Conservation (phyloP, 1,140 invertebrate species). For the Trissolcus basalis region DNA sequence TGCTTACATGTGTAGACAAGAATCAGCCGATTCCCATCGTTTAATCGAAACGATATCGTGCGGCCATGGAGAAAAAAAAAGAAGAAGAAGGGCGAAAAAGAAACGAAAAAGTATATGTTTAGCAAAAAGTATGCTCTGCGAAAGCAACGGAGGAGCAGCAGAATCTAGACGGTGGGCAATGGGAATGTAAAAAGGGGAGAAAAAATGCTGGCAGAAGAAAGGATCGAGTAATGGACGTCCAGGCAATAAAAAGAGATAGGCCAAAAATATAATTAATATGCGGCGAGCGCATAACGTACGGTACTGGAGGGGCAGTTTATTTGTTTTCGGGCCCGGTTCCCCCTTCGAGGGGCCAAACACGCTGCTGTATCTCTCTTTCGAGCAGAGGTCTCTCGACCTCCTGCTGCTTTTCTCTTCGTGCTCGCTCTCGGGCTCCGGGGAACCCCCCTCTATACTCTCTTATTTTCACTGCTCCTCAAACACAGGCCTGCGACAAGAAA, state of each 20-base stretch:
- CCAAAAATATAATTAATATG: conserved; percentile 60
- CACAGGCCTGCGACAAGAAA: conserved; percentile 46
- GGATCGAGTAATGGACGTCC: conserved; percentile 46
- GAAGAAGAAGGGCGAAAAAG: background rate
- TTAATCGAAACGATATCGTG: conserved; percentile 52
- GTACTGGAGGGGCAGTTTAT: conserved; percentile 56
- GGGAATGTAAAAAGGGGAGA: conserved; percentile 33
- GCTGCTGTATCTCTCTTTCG: conserved; percentile 35
- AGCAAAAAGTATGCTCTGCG: background rate
- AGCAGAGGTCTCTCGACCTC: conserved; percentile 40
- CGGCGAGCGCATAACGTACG: conserved; percentile 58
- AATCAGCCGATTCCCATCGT: conserved; percentile 54
- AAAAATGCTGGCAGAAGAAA: conserved; percentile 23
- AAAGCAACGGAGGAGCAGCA: conserved; percentile 5
- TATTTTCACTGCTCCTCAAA: conserved; percentile 42
- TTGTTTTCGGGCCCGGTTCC: conserved; percentile 45
- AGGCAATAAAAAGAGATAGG: conserved; percentile 46
- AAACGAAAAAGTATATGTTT: background rate
- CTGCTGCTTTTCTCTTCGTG: conserved; percentile 39
- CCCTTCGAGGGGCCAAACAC: conserved; percentile 17
- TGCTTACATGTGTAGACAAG: conserved; percentile 48
- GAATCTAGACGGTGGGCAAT: conserved; percentile 13
- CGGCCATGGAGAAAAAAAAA: background rate
- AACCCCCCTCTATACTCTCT: conserved; percentile 2
- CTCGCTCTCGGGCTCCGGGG: background rate